Base-by-base conservation (phyloP, 2,797 vertebrate genomes). In the Oryzias sinensis region DNA sequence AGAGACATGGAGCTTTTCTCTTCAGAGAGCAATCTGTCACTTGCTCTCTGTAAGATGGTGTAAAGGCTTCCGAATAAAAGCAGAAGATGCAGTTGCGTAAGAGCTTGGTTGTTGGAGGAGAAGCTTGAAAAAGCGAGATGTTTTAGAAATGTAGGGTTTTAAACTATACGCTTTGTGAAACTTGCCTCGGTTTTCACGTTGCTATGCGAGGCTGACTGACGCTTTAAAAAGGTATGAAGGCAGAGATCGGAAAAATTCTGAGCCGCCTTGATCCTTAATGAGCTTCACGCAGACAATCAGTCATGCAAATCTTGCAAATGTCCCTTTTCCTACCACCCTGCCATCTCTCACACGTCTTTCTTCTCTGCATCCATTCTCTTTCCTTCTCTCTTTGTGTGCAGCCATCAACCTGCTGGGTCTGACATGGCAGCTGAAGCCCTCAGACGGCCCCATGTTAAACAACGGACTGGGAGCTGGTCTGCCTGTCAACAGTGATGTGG, bases 391-490 rank as follows among this genome's bases (percentile, higher is more conserved):
- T 89, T 88, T 90, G 82, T 77, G 86, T 89, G 73, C 87, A 98
- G 96, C 94, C 49, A 95, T 96, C 94, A 95, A 96, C 87, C 90
- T 97, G 89, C 93, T 98, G 77, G 96, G 96, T 77, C 92, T 99
- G 77, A 97, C 96, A 71, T 99, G 97, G 96, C 96, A 95, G 90
- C 93, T 99, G 74, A 96, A 93, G 87, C 94, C 95, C 14, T 94
- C 95, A 71, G 95, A 96, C 66, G 92, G 93, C 88, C 96, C 94
- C 53, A 93, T 96, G 83, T 92, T 97, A 87, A 95, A 93, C 93
- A 97, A 97, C 88, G 92, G 95, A 56, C 88, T 95, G 81, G 91
- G 94, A 86, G 78, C 84, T 4, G 93, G 93, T 62, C 74, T 92
- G 87, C 91, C 95, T 77, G 93, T 93, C 87, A 93, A 88, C 64